Conservation (phyloP, 92 coral and sea anemone species). For the Plumapathes pennacea region DNA sequence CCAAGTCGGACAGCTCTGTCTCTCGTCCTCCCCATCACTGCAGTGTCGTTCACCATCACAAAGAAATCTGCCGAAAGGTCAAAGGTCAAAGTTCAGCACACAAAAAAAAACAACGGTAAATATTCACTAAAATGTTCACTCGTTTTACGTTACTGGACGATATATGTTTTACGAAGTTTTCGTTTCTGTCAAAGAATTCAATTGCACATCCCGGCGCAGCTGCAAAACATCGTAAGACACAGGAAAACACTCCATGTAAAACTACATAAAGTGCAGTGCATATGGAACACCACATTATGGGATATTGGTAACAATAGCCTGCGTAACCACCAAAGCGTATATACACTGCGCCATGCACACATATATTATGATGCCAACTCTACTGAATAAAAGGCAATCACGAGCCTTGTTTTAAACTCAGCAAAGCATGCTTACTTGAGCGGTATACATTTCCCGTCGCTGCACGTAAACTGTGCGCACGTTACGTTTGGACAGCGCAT, state of each 20-base stretch:
- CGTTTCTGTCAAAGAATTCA: too few species aligned
- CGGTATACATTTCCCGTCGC: constrained; percentile 56
- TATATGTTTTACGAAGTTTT: too few species aligned
- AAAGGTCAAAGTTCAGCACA: background rate
- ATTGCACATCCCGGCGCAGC: too few species aligned
- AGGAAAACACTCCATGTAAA: too few species aligned
- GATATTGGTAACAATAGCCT: background rate
- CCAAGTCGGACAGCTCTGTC: constrained; percentile 61
- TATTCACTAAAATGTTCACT: background rate
- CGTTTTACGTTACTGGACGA: too few species aligned
- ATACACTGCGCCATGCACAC: too few species aligned
- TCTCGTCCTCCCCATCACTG: constrained; percentile 71
- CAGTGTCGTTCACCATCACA: constrained; percentile 82
- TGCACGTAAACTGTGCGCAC: constrained; percentile 71
- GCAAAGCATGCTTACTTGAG: constrained; percentile 71
- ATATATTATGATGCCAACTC: too few species aligned
- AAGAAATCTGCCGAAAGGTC: constrained; percentile 37
- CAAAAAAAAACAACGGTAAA: background rate
- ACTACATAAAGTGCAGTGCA: background rate
- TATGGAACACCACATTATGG: background rate
- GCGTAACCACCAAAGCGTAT: background rate
- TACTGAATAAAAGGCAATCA: too few species aligned
- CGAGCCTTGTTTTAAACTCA: too few species aligned
- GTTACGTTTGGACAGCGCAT: constrained; percentile 37
- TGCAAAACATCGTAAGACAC: too few species aligned